These are phyloP conservation scores for Lobophora halterata DNA, from an alignment of 2,888 invertebrate species.

Conservation along the genomic window DNA sequence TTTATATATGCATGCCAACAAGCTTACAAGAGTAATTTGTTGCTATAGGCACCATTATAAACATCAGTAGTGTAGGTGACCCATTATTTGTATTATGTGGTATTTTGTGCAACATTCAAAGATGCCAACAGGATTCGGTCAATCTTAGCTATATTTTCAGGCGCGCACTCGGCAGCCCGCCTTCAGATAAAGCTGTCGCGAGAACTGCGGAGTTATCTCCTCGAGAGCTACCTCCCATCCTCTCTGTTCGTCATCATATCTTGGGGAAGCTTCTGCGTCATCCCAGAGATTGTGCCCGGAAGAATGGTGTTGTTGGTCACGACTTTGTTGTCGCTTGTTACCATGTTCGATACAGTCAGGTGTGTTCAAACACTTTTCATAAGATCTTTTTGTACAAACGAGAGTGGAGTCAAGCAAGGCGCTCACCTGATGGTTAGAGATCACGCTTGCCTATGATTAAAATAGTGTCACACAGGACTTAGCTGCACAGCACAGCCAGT, in stretches of 20 bases:
- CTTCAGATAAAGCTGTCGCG: constrained; percentile 82
- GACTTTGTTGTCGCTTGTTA: constrained; percentile 82
- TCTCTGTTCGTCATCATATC: constrained; percentile 84
- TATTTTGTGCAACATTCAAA: too few species aligned
- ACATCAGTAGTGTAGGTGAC: too few species aligned
- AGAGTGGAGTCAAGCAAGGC: too few species aligned
- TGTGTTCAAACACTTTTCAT: constrained; percentile 32
- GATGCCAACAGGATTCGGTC: constrained; percentile 1
- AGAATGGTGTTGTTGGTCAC: constrained; percentile 84
- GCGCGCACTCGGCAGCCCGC: constrained; percentile 82
- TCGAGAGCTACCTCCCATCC: constrained; percentile 83
- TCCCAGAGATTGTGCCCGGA: constrained; percentile 84
- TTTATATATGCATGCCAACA: too few species aligned
- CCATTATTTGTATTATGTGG: too few species aligned
- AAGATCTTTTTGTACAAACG: background rate
- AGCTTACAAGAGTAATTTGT: too few species aligned
- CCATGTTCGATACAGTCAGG: constrained; percentile 85
- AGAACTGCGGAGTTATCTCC: constrained; percentile 81
- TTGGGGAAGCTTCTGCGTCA: constrained; percentile 85
- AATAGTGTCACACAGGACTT: too few species aligned
- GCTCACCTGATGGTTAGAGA: too few species aligned
- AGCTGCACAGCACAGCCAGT: too few species aligned
- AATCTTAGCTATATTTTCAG: constrained; percentile 47
- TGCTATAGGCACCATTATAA: too few species aligned
- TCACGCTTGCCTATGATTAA: too few species aligned